Evolutionary conservation across 2,113 vertebrate species (phyloP).

Genomic region (Scartelaos histophorus): DNA sequence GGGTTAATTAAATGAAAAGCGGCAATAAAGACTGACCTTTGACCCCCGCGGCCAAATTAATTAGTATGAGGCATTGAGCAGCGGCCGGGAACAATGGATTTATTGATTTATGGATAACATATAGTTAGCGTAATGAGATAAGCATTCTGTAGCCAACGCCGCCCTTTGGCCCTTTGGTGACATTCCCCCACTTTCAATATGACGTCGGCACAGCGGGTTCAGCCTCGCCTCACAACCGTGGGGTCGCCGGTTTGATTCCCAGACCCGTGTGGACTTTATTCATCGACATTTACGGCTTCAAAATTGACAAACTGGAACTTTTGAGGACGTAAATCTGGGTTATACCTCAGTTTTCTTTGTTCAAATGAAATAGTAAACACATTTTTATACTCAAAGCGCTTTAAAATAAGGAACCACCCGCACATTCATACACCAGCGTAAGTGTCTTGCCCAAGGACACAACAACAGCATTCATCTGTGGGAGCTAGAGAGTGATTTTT

Average conservation of each 20-base stretch:
- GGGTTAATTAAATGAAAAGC: constrained; percentile 1
- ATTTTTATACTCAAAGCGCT: too few relatives aligned
- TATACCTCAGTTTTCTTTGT: too few relatives aligned
- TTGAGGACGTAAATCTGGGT: too few relatives aligned
- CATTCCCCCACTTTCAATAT: not conserved
- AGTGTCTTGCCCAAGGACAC: too few relatives aligned
- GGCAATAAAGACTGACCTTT: not conserved
- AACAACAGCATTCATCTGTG: too few relatives aligned
- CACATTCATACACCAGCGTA: too few relatives aligned
- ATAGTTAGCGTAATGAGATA: constrained; percentile 9
- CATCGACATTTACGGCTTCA: too few relatives aligned
- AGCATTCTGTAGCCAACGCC: not conserved
- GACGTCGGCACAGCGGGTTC: not conserved
- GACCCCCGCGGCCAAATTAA: not conserved
- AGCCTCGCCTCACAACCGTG: not conserved
- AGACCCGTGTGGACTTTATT: not conserved
- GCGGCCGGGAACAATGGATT: not conserved
- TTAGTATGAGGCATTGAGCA: not conserved
- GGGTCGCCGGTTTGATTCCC: not conserved
- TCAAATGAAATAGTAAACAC: too few relatives aligned
- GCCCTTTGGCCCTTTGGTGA: not conserved
- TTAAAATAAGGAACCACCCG: too few relatives aligned
- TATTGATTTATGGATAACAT: constrained; percentile 4
- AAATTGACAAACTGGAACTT: too few relatives aligned
- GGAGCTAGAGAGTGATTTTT: too few relatives aligned